Conservation (phyloP, 2,113 vertebrate genomes). For the Lethenteron camtschaticum region DNA sequence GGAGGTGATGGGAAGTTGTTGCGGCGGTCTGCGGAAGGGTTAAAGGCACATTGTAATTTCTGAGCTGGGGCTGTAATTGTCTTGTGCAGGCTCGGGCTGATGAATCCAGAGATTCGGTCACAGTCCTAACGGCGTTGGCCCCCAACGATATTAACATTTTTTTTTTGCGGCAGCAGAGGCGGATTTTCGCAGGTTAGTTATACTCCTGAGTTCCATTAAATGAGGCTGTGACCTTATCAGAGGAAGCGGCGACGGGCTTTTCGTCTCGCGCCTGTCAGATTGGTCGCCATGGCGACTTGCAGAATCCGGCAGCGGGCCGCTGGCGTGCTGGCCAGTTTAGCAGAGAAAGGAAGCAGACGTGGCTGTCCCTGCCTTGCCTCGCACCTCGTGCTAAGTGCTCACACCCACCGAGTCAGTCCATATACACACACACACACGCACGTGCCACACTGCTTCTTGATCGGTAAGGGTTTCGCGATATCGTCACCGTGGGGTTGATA, state of each 20-base stretch:
- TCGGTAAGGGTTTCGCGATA: too few species aligned
- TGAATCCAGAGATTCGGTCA: slow-evolving; percentile 2
- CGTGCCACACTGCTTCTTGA: too few species aligned
- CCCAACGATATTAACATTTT: slow-evolving; percentile 2
- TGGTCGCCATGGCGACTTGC: not conserved
- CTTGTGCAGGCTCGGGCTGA: not conserved
- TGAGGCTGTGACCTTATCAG: slow-evolving; percentile 6
- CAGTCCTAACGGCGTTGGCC: slow-evolving; percentile 3
- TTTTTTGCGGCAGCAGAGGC: slow-evolving; percentile 1
- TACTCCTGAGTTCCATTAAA: slow-evolving; percentile 5
- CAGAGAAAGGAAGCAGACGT: too few species aligned
- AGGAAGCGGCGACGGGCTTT: slow-evolving; percentile 5
- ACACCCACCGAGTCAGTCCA: too few species aligned
- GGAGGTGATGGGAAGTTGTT: too few species aligned
- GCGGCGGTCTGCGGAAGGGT: too few species aligned
- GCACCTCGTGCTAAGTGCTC: too few species aligned
- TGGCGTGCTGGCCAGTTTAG: too few species aligned
- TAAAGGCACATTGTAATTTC: not conserved
- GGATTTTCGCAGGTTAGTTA: slow-evolving; percentile 6
- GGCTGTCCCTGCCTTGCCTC: too few species aligned
- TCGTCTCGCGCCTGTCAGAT: slow-evolving; percentile 6
- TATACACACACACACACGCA: too few species aligned
- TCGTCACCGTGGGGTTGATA: too few species aligned
- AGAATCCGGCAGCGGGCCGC: not conserved
- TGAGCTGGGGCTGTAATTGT: not conserved